Evolutionary conservation across 2,797 vertebrate species (phyloP), one percentile per base, ranked within the genome.

Genomic region (Mycteria americana): DNA sequence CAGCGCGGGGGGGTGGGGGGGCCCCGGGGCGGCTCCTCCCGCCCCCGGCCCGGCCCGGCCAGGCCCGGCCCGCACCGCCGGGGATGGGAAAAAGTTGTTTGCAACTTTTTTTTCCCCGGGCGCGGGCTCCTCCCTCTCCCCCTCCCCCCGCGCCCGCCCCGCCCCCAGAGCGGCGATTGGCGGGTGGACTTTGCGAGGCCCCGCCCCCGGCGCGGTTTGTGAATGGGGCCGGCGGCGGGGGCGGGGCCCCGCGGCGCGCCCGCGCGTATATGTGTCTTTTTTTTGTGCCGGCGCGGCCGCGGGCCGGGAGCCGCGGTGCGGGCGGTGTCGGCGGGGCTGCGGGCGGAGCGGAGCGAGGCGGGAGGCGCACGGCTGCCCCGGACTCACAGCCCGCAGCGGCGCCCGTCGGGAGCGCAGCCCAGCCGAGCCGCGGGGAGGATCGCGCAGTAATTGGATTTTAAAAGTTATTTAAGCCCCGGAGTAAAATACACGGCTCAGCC

Each of bases 81-180:
- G 72, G 53, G 68, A 83, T 60, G 85, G 63, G 63, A 88, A 94
- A 91, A 95, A 93, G 72, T 91, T 89, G 11, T 57, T 74, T 63
- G 54, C 91, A 83, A 91, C 90, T 45, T 35, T 22, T 28, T 6
- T 10, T 9, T 18, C 37, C 2, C 2, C 17, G 30, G 33, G 69
- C 30, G 22, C 30, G 22, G 28, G 25, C 89, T 56, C 85, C 93
- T 17, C 87, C 83, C 28, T 51, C 28, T 53, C 51, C 43, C 19
- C 23, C 7, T 27, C 24, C 15, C 21, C 0, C 37, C 39, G 19
- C 14, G 1, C 10, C 24, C 11, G 27, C 67, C 41, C 79, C 93
- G 85, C 93, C 91, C 75, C 41, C 60, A 14, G 18, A 98, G 98
- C 98, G 98, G 13, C 80, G 93, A 99, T 99, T 99, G 99, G 99